phyloP scores from a whole-genome alignment of 92 coral and sea anemone species.

The Porites cylindrica region DNA sequence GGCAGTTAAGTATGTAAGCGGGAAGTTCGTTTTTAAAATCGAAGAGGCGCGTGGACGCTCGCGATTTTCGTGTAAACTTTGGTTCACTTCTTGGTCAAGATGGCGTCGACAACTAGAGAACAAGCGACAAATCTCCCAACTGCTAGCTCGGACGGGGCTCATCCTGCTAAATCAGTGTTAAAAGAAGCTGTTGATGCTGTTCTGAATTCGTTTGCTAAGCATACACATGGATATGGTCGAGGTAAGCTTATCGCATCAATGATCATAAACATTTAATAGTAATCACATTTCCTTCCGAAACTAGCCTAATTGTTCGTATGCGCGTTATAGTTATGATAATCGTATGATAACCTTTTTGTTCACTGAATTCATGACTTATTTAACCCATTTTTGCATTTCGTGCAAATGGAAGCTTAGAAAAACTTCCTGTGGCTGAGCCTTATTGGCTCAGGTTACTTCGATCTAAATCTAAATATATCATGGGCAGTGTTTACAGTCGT shows the following conservation, averaged over 20 bases:
- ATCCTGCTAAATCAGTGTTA: conserved; percentile 82
- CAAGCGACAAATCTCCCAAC: conserved; percentile 17
- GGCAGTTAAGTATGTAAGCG: conserved; percentile 1
- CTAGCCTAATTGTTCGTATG: not conserved
- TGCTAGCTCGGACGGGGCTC: conserved; percentile 43
- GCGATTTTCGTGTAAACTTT: not conserved
- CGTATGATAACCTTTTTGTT: not conserved
- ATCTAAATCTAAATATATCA: no score
- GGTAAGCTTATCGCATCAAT: conserved; percentile 50
- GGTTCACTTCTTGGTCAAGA: not conserved
- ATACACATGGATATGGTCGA: conserved; percentile 89
- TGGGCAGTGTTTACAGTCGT: not conserved
- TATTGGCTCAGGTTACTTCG: no score
- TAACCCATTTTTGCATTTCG: not conserved
- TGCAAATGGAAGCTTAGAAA: not conserved
- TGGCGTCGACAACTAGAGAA: conserved; percentile 34
- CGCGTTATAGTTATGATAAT: not conserved
- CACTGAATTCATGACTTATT: not conserved
- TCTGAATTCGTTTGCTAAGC: conserved; percentile 92
- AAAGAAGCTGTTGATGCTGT: conserved; percentile 98
- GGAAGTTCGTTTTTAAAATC: not conserved
- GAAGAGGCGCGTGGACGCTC: not conserved
- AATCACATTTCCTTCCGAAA: not conserved
- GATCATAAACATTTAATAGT: not conserved
- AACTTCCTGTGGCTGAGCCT: not conserved